These are phyloP conservation scores for Hippocampus comes DNA, from an alignment of 2,113 vertebrate genomes.

Conservation along the genomic window DNA sequence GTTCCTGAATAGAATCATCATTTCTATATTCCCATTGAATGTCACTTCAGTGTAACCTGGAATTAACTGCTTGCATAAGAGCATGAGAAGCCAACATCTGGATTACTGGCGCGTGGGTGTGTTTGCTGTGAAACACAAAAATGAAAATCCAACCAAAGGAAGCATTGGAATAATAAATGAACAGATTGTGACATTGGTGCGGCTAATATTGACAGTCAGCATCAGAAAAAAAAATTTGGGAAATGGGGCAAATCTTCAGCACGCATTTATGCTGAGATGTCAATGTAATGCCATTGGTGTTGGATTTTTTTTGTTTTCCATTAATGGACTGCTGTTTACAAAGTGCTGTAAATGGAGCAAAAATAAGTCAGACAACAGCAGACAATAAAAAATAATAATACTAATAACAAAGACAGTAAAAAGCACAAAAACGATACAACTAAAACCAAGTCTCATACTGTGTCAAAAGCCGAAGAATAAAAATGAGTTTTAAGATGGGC, in stretches of 20 bases:
- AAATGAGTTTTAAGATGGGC: background rate
- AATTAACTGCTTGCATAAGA: constrained; percentile 46
- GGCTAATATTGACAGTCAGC: constrained; percentile 32
- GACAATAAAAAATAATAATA: too few relatives aligned
- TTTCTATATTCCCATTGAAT: background rate
- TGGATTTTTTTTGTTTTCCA: background rate
- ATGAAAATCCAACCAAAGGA: constrained; percentile 26
- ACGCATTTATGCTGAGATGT: background rate
- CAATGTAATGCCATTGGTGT: background rate
- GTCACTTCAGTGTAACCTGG: constrained; percentile 22
- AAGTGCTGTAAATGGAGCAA: too few relatives aligned
- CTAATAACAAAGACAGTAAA: too few relatives aligned
- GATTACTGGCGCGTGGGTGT: constrained; percentile 26
- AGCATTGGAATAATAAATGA: constrained; percentile 38
- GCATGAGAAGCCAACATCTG: constrained; percentile 58
- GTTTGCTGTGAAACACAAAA: constrained; percentile 28
- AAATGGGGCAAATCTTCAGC: constrained; percentile 9
- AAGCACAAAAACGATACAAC: too few relatives aligned
- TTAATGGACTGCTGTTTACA: too few relatives aligned
- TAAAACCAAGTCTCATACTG: too few relatives aligned
- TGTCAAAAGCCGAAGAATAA: too few relatives aligned
- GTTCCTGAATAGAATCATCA: background rate
- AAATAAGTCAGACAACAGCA: too few relatives aligned
- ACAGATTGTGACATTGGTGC: constrained; percentile 44
- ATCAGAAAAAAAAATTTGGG: background rate